Percentiles rank a stretch among this genome's conserved stretches.
phyloP scores from a whole-genome alignment of 30 jellyfish, hydroid and myxozoan species.

The Hydractinia echinata region DNA sequence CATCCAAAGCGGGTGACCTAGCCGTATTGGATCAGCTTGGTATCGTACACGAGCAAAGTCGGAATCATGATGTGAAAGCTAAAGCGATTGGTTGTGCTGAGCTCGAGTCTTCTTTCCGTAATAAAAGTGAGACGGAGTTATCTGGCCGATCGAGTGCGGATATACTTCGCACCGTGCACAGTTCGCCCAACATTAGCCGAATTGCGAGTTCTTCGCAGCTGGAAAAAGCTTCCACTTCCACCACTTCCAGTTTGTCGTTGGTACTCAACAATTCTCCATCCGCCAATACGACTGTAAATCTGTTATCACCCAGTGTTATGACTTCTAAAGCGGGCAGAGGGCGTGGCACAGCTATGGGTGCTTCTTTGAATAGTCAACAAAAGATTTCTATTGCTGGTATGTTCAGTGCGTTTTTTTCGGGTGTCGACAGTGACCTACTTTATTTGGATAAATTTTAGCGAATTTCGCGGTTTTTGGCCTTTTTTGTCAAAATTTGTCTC shows the following conservation, averaged over 20 bases:
- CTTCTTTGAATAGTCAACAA: neutral
- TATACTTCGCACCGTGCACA: constrained; percentile 5
- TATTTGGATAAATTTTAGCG: too few relatives aligned
- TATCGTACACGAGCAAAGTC: neutral
- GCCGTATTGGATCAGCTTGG: constrained; percentile 32
- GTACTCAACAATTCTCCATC: neutral
- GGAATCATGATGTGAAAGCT: neutral
- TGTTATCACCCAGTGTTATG: constrained; percentile 25
- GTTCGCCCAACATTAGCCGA: neutral
- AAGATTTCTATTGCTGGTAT: constrained; percentile 13
- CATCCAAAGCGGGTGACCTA: constrained; percentile 21
- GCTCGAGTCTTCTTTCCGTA: constrained; percentile 23
- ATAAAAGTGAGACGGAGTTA: neutral
- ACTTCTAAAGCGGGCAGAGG: constrained; percentile 25
- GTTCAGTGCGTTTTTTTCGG: neutral
- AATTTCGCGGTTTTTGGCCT: neutral
- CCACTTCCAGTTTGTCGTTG: neutral
- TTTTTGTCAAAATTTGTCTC: neutral
- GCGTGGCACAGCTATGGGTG: neutral
- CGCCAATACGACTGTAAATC: neutral
- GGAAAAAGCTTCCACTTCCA: neutral
- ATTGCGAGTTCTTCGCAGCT: neutral
- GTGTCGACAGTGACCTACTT: neutral
- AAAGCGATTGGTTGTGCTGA: constrained; percentile 44
- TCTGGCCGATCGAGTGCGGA: neutral